Evolutionary conservation across 1,140 invertebrate genomes (phyloP).

Genomic region (Euura saliciscinereae): DNA sequence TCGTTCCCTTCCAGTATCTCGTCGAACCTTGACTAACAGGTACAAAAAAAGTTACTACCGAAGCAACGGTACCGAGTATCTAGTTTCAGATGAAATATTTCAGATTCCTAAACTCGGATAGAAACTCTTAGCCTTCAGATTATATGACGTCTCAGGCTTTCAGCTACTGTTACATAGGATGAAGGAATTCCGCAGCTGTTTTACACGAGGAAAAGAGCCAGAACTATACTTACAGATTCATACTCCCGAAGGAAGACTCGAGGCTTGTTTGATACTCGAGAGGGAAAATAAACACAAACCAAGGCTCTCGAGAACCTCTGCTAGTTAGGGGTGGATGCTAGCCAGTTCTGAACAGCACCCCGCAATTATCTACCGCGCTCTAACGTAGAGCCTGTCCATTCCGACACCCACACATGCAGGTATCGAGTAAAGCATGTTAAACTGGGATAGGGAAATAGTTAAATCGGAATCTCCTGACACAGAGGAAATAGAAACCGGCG

Average conservation of each 20-base stretch:
- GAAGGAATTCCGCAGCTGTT: slow-evolving; percentile 1
- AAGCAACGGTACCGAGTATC: neutral
- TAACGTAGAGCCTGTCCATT: neutral
- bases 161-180: neutral
- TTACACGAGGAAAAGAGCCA: neutral
- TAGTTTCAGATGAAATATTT: neutral
- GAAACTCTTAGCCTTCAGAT: neutral
- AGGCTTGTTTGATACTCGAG: neutral
- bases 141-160: neutral
- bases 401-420: neutral
- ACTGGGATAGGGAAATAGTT: too few species aligned
- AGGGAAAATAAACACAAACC: neutral
- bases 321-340: slow-evolving; percentile 19
- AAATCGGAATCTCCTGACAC: too few species aligned
- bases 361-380: slow-evolving; percentile 28
- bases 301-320: slow-evolving; percentile 16
- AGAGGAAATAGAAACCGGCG: too few species aligned
- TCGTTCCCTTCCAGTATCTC: too few species aligned
- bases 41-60: neutral
- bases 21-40: too few species aligned
- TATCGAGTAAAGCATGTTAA: neutral
- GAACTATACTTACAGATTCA: neutral
- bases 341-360: slow-evolving; percentile 22
- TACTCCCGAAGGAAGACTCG: neutral
- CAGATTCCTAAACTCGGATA: neutral